Conservation (phyloP, 2,113 vertebrate species). For the Mastomys coucha region DNA sequence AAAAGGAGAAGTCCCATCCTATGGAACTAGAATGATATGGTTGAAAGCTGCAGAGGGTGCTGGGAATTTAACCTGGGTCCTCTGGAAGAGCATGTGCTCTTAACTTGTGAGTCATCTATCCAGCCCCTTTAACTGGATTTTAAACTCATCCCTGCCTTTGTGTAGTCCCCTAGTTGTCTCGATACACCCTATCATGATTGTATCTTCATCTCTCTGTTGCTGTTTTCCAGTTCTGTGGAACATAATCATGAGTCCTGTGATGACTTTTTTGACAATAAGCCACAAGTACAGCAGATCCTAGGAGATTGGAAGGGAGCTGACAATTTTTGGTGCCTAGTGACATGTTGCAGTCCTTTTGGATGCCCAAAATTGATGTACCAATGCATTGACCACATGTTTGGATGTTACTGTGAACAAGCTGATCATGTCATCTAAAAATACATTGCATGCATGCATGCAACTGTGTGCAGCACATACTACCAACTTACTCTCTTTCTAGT, state of each 20-base stretch:
- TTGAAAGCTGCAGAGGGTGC: not conserved
- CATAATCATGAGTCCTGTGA: not conserved
- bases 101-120: not conserved
- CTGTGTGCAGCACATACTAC: not conserved
- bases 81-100: not conserved
- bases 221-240: not conserved
- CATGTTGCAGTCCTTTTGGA: not conserved
- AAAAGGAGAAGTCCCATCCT: not conserved
- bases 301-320: not conserved
- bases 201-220: not conserved
- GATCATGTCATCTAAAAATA: not conserved
- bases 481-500: not conserved
- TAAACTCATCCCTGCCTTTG: not conserved
- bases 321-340: not conserved
- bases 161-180: not conserved
- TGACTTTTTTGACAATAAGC: not conserved
- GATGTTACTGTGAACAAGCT: not conserved
- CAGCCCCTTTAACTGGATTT: not conserved
- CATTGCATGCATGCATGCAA: not conserved
- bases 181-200: not conserved
- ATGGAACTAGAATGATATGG: not conserved
- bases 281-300: not conserved
- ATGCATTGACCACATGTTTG: not conserved
- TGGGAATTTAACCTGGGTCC: not conserved
- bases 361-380: not conserved